Evolutionary conservation across 2,888 invertebrate genomes (phyloP), one percentile per base, ranked within the genome.

Genomic region (Boloria selene): DNA sequence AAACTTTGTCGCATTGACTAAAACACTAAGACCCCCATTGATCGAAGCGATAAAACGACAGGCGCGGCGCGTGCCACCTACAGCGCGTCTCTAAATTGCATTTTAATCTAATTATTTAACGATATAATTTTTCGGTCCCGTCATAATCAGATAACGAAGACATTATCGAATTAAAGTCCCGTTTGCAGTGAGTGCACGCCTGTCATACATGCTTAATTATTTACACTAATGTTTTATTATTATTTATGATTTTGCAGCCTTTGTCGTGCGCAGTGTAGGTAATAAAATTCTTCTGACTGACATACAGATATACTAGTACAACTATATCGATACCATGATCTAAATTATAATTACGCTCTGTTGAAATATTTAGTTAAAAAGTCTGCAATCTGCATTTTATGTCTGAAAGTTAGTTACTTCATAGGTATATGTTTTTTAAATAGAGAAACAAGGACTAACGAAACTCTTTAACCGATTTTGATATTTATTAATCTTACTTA

Each of bases 61-160:
- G 62, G 67, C 72, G 63, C 70, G 78, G 75, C 85, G 85, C 84
- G 83, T 83, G 88, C 84, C 86, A 81, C 88, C 86, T 79, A 88
- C 77, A 85, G 88, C 86, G 87, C 87, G 85, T 86, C 85, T 85
- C 91, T 85, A 86, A 91, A 92, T 92, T 92, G 90, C 90, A 86
- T 88, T 92, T 91, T 92, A 91, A 92, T 89, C 88, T 87, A 90
- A 92, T 92, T 91, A 91, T 77, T 69, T 77, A 81, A 86, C 85
- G 86, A 91, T 91, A 90, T 91, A 91, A 92, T 91, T 92, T 92
- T 91, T 91, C 90, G 90, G 88, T 89, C 84, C 89, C 77, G 77
- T 81, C 81, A 80, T 92, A 92, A 92, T 91, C 87, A 86, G 87
- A 92, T 91, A 88, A 89, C 78, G 78, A 74, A 78, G 78, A 84